Evolutionary conservation across 2,888 invertebrate species (phyloP).

Genomic region (Leptinotarsa juncta): DNA sequence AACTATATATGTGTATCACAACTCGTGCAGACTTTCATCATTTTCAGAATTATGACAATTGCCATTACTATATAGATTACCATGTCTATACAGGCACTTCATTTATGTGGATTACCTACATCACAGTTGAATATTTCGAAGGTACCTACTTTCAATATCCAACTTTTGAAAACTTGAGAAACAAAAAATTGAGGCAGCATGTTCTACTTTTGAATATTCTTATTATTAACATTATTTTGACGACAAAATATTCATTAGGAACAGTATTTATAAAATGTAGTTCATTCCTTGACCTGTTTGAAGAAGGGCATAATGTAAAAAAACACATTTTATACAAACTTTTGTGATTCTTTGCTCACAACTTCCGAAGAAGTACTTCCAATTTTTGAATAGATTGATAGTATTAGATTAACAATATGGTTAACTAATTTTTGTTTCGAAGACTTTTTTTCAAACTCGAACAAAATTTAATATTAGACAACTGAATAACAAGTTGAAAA

Average conservation of each 20-base stretch:
- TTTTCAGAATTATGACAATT: not conserved
- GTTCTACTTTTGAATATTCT: not conserved
- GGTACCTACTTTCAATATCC: not conserved
- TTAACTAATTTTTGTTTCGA: not conserved
- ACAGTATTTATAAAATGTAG: not conserved
- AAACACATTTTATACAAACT: slow-evolving; percentile 33
- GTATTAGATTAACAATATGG: not conserved
- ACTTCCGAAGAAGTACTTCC: slow-evolving; percentile 42
- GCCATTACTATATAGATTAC: too few relatives aligned
- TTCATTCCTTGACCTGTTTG: not conserved
- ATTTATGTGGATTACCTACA: too few relatives aligned
- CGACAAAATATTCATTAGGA: not conserved
- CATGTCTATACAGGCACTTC: too few relatives aligned
- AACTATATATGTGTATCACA: too few relatives aligned
- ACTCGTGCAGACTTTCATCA: not conserved
- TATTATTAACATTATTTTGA: not conserved
- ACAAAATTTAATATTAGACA: slow-evolving; percentile 19
- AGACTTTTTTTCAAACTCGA: slow-evolving; percentile 4
- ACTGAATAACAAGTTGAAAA: not conserved
- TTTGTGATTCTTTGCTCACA: slow-evolving; percentile 42
- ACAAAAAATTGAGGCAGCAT: not conserved
- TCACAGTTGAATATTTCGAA: not conserved
- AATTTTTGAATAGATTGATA: slow-evolving; percentile 31
- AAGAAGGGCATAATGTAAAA: slow-evolving; percentile 5
- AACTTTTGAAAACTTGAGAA: not conserved